Evolutionary conservation across 2,113 vertebrate genomes (phyloP).

Genomic region (Heteronetta atricapilla): DNA sequence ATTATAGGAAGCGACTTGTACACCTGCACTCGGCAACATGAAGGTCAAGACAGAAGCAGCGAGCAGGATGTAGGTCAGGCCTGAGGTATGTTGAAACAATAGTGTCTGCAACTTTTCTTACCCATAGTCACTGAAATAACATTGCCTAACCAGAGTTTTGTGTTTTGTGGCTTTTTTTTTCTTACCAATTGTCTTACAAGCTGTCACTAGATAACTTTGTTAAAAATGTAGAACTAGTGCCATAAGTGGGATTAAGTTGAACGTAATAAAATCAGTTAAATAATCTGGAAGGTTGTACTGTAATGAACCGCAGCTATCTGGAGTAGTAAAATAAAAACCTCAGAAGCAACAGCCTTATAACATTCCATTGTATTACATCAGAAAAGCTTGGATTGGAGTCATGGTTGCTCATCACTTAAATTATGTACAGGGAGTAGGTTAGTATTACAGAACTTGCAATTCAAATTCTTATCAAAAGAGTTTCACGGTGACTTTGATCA

Average conservation of each 20-base stretch:
- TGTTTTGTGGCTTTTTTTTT: background rate
- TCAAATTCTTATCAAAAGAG: background rate
- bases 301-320: background rate
- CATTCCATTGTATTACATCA: background rate
- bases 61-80: background rate
- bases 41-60: background rate
- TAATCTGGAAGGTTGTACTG: background rate
- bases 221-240: background rate
- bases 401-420: background rate
- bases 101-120: background rate
- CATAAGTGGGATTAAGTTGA: background rate
- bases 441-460: background rate
- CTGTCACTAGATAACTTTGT: background rate
- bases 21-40: fast-evolving
- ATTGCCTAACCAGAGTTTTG: background rate
- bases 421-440: background rate
- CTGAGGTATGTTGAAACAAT: background rate
- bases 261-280: background rate
- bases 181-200: background rate
- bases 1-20: background rate
- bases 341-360: background rate
- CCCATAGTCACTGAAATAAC: background rate
- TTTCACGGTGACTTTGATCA: background rate
- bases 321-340: background rate
- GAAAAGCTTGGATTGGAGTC: background rate